Percentiles rank a stretch among this genome's conserved stretches.
Conservation (phyloP, 2,888 invertebrate species). For the Loripinus fragilis region DNA sequence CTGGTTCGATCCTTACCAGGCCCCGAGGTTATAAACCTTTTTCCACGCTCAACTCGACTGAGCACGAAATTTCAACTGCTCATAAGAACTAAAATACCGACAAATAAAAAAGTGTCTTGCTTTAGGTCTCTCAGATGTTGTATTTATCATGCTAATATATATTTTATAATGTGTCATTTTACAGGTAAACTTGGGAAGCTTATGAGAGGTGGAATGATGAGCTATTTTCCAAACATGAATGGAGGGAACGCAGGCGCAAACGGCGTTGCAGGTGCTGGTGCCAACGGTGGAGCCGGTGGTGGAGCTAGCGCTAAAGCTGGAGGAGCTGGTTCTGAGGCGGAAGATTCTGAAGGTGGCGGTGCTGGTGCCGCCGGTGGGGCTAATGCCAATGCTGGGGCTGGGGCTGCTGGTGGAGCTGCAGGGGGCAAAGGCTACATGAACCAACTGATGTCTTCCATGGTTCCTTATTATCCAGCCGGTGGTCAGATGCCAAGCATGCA, state of each 20-base stretch:
- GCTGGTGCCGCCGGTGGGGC: neutral
- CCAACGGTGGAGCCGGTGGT: constrained; percentile 10
- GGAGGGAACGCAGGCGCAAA: neutral
- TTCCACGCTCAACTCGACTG: no score
- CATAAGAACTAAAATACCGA: no score
- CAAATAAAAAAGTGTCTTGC: no score
- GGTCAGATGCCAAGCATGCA: neutral
- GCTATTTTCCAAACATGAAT: neutral
- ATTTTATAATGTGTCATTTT: no score
- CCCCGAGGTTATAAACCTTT: no score
- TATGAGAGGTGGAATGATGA: neutral
- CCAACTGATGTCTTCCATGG: neutral
- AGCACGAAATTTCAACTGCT: no score
- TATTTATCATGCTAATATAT: no score
- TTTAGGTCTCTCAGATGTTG: no score
- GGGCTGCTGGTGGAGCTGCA: neutral
- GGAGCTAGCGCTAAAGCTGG: neutral
- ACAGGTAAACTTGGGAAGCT: neutral
- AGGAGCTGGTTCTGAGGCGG: constrained; percentile 5
- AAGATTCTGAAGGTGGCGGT: constrained; percentile 7
- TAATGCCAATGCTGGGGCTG: neutral
- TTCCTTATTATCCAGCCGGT: neutral
- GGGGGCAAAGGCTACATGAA: neutral
- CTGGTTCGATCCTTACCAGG: no score
- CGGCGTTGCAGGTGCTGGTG: neutral